These are phyloP conservation scores for Alloscopus bannaensis DNA, from an alignment of 2,888 invertebrate species.

Conservation along the genomic window DNA sequence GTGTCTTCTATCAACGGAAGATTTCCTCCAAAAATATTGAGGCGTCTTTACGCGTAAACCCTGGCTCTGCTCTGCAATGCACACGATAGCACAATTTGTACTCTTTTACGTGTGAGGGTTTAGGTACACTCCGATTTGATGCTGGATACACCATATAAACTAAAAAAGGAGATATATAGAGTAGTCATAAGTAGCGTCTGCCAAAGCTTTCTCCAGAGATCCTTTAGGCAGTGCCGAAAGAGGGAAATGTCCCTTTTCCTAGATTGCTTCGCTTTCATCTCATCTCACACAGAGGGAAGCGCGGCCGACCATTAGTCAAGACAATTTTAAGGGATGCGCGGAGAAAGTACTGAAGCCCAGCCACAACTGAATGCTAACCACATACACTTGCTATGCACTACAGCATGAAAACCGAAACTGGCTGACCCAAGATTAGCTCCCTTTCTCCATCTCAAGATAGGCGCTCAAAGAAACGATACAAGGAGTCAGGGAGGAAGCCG, in stretches of 20 bases:
- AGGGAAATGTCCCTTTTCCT: slow-evolving; percentile 37
- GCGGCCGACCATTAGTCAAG: slow-evolving; percentile 56
- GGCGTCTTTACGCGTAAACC: neutral
- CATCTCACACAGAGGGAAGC: too few species aligned
- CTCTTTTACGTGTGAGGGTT: too few species aligned
- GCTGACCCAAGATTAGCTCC: slow-evolving; percentile 55
- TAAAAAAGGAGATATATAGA: too few species aligned
- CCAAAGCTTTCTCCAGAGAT: slow-evolving; percentile 22
- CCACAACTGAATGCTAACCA: slow-evolving; percentile 25
- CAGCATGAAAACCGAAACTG: slow-evolving; percentile 4
- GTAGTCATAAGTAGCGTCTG: too few species aligned
- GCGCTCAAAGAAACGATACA: slow-evolving; percentile 3
- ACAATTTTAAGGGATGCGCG: slow-evolving; percentile 17
- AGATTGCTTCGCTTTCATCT: slow-evolving; percentile 56
- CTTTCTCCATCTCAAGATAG: neutral
- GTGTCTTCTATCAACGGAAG: slow-evolving; percentile 30
- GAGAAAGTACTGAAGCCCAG: slow-evolving; percentile 15
- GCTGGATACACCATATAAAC: neutral
- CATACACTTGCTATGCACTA: neutral
- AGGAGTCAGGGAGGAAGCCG: slow-evolving; percentile 17
- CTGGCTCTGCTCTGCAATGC: neutral
- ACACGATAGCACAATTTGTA: neutral
- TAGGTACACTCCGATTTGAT: neutral
- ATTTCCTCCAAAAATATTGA: slow-evolving; percentile 4
- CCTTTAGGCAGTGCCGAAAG: slow-evolving; percentile 31